Conservation (phyloP, 2,888 invertebrate species). For the Lasiommata megera region DNA sequence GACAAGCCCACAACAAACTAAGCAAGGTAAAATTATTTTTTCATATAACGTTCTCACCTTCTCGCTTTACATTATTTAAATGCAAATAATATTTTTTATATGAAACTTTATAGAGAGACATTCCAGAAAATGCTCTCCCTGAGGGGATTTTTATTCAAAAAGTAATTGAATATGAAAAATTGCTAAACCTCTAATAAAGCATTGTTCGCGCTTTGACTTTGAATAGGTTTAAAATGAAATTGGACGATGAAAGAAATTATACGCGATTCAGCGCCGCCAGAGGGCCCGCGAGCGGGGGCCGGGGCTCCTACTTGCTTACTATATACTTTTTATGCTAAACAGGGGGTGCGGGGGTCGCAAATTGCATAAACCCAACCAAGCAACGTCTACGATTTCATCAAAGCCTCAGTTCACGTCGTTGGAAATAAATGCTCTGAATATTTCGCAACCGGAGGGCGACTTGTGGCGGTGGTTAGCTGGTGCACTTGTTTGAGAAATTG, state of each 20-base stretch:
- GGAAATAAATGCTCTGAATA: neutral
- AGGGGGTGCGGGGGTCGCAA: constrained; percentile 12
- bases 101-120: no score
- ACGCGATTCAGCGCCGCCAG: constrained; percentile 32
- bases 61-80: no score
- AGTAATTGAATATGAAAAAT: constrained; percentile 36
- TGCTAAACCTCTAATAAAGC: constrained; percentile 39
- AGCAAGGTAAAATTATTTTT: no score
- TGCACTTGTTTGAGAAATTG: no score
- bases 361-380: constrained; percentile 19
- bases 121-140: no score
- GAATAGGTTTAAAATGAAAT: constrained; percentile 38
- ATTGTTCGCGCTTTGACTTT: constrained; percentile 32
- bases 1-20: no score
- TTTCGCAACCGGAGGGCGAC: neutral
- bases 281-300: constrained; percentile 16
- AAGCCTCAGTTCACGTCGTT: neutral
- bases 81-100: no score
- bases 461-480: no score
- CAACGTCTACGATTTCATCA: neutral
- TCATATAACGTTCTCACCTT: no score
- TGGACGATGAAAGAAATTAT: constrained; percentile 38
- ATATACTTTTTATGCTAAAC: constrained; percentile 22
- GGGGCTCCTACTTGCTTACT: constrained; percentile 15
- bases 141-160: constrained; percentile 13